Conservation (phyloP, 2,113 vertebrate genomes). For the Pollimyrus isidori region DNA sequence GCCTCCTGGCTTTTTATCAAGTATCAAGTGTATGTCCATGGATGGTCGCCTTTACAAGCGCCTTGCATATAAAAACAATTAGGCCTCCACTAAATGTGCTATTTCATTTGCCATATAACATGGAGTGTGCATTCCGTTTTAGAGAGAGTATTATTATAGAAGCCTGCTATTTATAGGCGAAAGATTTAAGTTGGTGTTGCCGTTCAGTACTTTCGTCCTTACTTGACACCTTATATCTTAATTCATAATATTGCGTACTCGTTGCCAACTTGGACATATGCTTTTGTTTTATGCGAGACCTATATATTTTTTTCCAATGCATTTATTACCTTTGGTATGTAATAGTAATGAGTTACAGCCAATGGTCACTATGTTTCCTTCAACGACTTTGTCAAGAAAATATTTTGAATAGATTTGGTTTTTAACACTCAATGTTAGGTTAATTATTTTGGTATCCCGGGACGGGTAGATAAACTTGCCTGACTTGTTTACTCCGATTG, state of each 20-base stretch:
- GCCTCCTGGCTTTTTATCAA: not conserved
- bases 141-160: not conserved
- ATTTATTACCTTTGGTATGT: not conserved
- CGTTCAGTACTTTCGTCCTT: not conserved
- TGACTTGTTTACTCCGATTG: not conserved
- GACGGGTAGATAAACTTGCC: not conserved
- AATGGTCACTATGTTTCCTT: not conserved
- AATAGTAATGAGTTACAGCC: not conserved
- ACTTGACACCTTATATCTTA: not conserved
- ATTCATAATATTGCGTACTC: not conserved
- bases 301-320: not conserved
- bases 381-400: not conserved
- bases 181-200: not conserved
- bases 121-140: not conserved
- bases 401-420: not conserved
- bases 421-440: not conserved
- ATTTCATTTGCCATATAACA: not conserved
- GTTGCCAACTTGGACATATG: not conserved
- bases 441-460: not conserved
- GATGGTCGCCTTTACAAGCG: not conserved
- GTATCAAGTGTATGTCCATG: not conserved
- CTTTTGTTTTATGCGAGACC: not conserved
- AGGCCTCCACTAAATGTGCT: not conserved
- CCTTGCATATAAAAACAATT: not conserved
- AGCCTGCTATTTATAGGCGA: not conserved